A percentile compares a stretch with the other conserved stretches of the same genome.
Evolutionary conservation across 2,113 vertebrate species (phyloP).

Genomic region (Trematocara zebra): DNA sequence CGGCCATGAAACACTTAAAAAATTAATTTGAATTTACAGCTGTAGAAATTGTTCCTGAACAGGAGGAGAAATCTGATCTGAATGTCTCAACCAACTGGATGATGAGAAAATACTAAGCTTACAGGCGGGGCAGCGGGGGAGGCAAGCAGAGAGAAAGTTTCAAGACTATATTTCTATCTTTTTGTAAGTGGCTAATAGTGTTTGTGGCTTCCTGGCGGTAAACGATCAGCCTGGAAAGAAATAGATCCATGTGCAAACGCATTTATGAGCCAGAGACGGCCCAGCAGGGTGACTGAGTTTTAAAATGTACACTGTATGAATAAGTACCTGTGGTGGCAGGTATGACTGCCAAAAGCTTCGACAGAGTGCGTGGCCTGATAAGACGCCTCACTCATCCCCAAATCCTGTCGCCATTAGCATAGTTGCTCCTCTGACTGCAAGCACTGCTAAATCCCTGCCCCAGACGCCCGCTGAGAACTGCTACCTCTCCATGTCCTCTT

Average conservation of each 20-base stretch:
- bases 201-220: conserved; percentile 29
- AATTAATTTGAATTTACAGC: conserved; percentile 25
- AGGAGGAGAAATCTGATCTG: conserved; percentile 29
- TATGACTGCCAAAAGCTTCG: conserved; percentile 46
- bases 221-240: conserved; percentile 3
- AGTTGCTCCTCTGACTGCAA: conserved; percentile 46
- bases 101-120: conserved; percentile 34
- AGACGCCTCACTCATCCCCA: conserved; percentile 46
- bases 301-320: conserved; percentile 42
- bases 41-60: neutral
- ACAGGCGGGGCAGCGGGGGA: neutral
- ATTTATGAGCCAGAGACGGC: conserved; percentile 5
- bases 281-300: conserved; percentile 13
- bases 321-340: conserved; percentile 48
- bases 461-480: conserved; percentile 44
- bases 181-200: conserved; percentile 15
- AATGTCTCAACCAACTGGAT: conserved; percentile 29
- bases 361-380: conserved; percentile 54
- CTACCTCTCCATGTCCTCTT: conserved; percentile 16
- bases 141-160: neutral
- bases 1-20: neutral
- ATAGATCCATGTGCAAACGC: conserved; percentile 4
- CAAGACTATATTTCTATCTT: neutral
- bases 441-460: conserved; percentile 46
- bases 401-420: conserved; percentile 69